Base-by-base conservation (phyloP, 2,888 invertebrate genomes). In the Eilema depressum region DNA sequence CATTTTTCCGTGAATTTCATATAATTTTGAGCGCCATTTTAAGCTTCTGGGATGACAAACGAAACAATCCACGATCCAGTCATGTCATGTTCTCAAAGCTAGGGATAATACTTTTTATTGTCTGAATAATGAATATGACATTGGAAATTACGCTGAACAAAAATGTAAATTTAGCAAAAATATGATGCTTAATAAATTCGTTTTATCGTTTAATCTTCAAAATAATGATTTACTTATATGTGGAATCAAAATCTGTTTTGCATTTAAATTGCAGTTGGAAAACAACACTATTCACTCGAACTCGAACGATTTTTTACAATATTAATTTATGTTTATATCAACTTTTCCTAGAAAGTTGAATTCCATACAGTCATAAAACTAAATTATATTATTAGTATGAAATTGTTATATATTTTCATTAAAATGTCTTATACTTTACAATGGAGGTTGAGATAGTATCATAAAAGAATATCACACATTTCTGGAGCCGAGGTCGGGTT, bases 11-110 rank as follows among this genome's bases (percentile, higher is more conserved):
- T 26, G 28, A n/a, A 63, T 63, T n/a, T 53, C 53, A 53, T 53
- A 59, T 33, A 14, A 63, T 59, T 47, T 70, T 25, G 25, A 63
- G 8, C 26, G 59, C 25, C 25, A 47, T 67, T 67, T 67, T 70
- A 66, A 65, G 56, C 30, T 47, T 67, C 26, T 59, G 60, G 53
- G 37, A 63, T 71, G 63, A 53, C 67, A 64, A 67, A 53, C 67
- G 47, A 59, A 70, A 66, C 61, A 56, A 33, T 65, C 61, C 69
- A 53, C 37, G 26, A 70, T 37, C 23, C 23, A 53, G 33, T 63
- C 26, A 62, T 47, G 61, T 65, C 60, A 60, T 69, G 53, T 53
- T 69, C 53, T 47, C 10, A 37, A 60, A 69, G 64, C 60, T 33
- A 5, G 59, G 17, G n/a, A 69, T 63, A 69, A 63, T 28, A 41